Evolutionary conservation across 2,888 invertebrate species (phyloP).

Genomic region (Lymantria dispar): DNA sequence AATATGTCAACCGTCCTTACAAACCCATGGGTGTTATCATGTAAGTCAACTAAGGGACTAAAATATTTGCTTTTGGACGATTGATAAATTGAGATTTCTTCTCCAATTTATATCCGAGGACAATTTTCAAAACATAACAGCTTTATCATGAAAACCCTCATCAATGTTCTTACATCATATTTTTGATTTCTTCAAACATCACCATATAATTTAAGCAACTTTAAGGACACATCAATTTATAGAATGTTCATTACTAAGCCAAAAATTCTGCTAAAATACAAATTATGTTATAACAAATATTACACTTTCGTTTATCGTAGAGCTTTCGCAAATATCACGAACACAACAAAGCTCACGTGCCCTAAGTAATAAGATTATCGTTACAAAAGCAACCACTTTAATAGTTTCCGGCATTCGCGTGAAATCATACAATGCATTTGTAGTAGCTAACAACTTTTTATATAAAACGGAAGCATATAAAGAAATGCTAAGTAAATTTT

Average conservation of each 20-base stretch:
- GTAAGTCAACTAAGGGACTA: too few species aligned
- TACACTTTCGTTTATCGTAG: slow-evolving; percentile 51
- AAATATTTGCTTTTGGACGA: too few species aligned
- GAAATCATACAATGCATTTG: slow-evolving; percentile 42
- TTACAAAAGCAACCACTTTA: slow-evolving; percentile 55
- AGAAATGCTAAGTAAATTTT: slow-evolving; percentile 42
- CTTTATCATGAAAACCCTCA: too few species aligned
- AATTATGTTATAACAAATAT: not conserved
- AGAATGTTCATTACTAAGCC: not conserved
- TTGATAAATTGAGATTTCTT: too few species aligned
- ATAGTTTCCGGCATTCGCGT: slow-evolving; percentile 65
- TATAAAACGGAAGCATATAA: slow-evolving; percentile 58
- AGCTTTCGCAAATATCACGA: slow-evolving; percentile 67
- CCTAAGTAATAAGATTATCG: slow-evolving; percentile 64
- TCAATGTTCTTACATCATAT: too few species aligned
- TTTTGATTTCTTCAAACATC: too few species aligned
- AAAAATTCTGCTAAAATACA: not conserved
- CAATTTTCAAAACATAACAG: too few species aligned
- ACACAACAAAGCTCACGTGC: slow-evolving; percentile 72
- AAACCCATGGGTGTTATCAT: too few species aligned
- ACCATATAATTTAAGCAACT: too few species aligned
- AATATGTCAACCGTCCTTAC: too few species aligned
- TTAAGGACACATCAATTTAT: too few species aligned
- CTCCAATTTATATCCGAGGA: too few species aligned
- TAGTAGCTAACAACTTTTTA: slow-evolving; percentile 46